Percentiles rank a stretch among this genome's conserved stretches.
These are phyloP conservation scores for Petrocephalus sullivani DNA, from an alignment of 2,797 vertebrate species.

Conservation along the genomic window DNA sequence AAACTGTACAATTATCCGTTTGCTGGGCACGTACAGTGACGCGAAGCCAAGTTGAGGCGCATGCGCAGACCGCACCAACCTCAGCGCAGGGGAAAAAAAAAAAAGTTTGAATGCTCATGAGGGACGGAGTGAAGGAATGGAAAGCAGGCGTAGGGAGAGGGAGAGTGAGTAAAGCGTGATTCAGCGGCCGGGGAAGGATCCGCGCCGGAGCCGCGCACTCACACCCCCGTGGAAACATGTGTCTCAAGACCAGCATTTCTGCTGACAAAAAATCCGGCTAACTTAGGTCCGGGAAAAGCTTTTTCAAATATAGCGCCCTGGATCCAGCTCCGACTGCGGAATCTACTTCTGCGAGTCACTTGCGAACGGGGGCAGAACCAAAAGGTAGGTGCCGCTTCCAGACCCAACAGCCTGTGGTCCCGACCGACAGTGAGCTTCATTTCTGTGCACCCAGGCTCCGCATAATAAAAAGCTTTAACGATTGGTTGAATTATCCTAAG, in stretches of 20 bases:
- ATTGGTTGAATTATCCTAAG: not conserved
- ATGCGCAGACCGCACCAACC: not conserved
- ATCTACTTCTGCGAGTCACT: not conserved
- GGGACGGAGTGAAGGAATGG: constrained; percentile 18
- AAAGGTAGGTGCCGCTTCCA: constrained; percentile 13
- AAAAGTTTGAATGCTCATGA: constrained; percentile 17
- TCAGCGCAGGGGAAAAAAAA: not conserved
- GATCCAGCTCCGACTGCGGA: not conserved
- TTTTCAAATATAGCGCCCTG: not conserved
- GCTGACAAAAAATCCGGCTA: not conserved
- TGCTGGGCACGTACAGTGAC: not conserved
- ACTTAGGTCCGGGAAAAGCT: not conserved
- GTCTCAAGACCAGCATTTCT: not conserved
- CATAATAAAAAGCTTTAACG: not conserved
- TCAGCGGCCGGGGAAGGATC: constrained; percentile 24
- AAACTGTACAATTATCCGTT: not conserved
- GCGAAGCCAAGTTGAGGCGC: not conserved
- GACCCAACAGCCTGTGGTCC: not conserved
- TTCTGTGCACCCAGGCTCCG: too few relatives aligned
- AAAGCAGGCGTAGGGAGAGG: constrained; percentile 27
- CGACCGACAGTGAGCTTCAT: not conserved
- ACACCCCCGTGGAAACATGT: not conserved
- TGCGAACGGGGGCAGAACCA: not conserved
- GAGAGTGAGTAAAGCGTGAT: constrained; percentile 34
- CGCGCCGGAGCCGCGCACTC: not conserved